A percentile compares a stretch with the other conserved stretches of the same genome.
Conservation (phyloP, 2,797 vertebrate genomes). For the Catharus ustulatus region DNA sequence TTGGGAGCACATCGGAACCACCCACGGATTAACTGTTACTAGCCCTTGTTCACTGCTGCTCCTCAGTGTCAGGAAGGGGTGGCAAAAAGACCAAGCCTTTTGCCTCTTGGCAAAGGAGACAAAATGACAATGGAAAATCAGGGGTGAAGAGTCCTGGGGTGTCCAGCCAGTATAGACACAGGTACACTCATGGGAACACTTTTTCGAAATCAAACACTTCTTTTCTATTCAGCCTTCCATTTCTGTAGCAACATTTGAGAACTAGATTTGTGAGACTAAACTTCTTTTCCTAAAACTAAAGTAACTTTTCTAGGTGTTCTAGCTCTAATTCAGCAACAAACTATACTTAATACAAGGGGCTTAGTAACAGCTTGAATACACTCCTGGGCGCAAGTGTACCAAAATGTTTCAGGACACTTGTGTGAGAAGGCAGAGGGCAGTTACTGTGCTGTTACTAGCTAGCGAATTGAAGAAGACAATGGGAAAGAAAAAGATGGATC, state of each 20-base stretch:
- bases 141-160: neutral
- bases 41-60: neutral
- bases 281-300: neutral
- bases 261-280: neutral
- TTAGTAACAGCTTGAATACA: neutral
- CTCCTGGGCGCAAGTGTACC: neutral
- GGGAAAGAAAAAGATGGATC: slow-evolving; percentile 22
- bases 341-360: neutral
- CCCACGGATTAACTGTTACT: neutral
- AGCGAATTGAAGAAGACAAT: slow-evolving; percentile 30
- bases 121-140: neutral
- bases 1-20: neutral
- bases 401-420: neutral
- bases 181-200: neutral
- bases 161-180: neutral
- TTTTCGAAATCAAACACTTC: neutral
- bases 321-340: neutral
- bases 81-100: neutral
- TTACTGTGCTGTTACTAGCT: neutral
- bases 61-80: neutral
- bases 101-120: neutral
- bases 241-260: neutral
- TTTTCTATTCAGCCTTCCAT: neutral
- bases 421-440: neutral
- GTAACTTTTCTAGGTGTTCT: neutral